Conservation (phyloP, 2,113 vertebrate species). For the Halichoerus grypus region DNA sequence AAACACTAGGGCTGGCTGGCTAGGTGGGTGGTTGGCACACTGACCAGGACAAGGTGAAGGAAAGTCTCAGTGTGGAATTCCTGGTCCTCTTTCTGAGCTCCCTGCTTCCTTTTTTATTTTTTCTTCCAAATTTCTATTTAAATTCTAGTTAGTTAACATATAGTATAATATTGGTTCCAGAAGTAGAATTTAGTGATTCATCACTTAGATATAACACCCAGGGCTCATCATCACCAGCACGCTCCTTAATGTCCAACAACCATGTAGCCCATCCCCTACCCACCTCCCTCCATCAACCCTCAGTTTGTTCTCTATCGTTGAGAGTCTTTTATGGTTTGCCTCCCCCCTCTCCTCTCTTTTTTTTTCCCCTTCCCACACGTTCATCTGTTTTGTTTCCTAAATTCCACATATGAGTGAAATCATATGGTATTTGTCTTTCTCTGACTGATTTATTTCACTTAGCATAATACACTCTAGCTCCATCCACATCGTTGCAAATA, state of each 20-base stretch:
- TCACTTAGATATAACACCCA: not conserved
- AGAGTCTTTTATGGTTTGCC: too few relatives aligned
- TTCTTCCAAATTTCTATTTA: not conserved
- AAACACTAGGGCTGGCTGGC: not conserved
- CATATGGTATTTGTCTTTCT: too few relatives aligned
- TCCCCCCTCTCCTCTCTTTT: too few relatives aligned
- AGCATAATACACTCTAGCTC: too few relatives aligned
- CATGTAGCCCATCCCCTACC: too few relatives aligned
- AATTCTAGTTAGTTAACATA: not conserved
- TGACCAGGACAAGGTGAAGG: not conserved
- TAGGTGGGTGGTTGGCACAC: not conserved
- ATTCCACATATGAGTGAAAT: too few relatives aligned
- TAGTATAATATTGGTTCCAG: not conserved
- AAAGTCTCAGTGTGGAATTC: slow-evolving; percentile 7
- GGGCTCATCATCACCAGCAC: not conserved
- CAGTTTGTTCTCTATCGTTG: too few relatives aligned
- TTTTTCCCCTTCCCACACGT: too few relatives aligned
- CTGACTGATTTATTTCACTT: too few relatives aligned
- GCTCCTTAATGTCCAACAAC: not conserved
- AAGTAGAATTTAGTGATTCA: not conserved
- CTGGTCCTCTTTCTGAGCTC: not conserved
- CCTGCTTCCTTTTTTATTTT: not conserved
- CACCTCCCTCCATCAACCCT: too few relatives aligned
- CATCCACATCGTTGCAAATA: too few relatives aligned
- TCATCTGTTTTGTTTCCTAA: too few relatives aligned